These are phyloP conservation scores for Aleiodes leptofemur DNA, from an alignment of 2,888 invertebrate species.

Conservation along the genomic window DNA sequence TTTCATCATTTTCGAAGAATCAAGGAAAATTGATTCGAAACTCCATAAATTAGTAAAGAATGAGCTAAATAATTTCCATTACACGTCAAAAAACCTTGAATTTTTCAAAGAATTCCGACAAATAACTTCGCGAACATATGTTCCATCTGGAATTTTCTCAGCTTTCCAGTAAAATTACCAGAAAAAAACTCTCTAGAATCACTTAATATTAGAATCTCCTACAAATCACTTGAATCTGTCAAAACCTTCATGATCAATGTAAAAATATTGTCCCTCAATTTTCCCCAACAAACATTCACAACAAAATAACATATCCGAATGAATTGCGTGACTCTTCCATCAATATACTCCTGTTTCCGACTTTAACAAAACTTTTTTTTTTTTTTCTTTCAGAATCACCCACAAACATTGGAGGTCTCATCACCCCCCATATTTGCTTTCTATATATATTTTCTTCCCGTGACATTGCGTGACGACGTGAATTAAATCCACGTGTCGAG, in stretches of 20 bases:
- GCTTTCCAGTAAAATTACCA: too few relatives aligned
- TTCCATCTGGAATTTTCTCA: too few relatives aligned
- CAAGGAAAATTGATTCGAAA: too few relatives aligned
- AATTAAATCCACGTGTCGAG: conserved; percentile 64
- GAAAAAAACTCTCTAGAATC: too few relatives aligned
- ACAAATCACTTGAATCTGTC: not conserved
- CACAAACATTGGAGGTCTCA: conserved; percentile 26
- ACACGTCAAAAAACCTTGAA: too few relatives aligned
- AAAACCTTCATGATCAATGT: not conserved
- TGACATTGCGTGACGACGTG: conserved; percentile 63
- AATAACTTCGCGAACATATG: too few relatives aligned
- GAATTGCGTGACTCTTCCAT: conserved; percentile 45
- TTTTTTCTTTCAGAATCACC: not conserved
- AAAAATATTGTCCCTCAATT: not conserved
- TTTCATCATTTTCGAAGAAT: too few relatives aligned
- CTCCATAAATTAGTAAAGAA: too few relatives aligned
- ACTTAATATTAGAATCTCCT: too few relatives aligned
- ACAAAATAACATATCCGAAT: not conserved
- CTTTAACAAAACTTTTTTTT: not conserved
- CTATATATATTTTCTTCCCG: conserved; percentile 45
- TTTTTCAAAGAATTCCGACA: too few relatives aligned
- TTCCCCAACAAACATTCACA: not conserved
- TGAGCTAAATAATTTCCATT: too few relatives aligned
- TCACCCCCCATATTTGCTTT: conserved; percentile 19
- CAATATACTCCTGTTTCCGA: conserved; percentile 13